Evolutionary conservation across 2,113 vertebrate genomes (phyloP).

Genomic region (Syngnathoides biaculeatus): DNA sequence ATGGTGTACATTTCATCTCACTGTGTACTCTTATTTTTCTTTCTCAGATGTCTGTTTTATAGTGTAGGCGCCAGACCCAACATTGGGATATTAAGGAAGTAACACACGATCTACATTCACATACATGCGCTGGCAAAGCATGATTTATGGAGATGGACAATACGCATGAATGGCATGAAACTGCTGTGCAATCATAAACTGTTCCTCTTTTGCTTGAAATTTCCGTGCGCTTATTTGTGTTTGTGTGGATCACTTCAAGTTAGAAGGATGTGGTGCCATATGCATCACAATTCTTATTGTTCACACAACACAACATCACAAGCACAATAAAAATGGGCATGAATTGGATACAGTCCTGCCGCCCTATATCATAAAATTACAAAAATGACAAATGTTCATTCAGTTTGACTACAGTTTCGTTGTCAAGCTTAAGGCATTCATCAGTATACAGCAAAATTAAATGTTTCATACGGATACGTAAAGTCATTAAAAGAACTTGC

Average conservation of each 20-base stretch:
- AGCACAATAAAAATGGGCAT: not conserved
- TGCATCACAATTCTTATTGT: not conserved
- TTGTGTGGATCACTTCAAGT: not conserved
- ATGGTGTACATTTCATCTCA: too few species aligned
- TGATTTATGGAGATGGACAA: conserved; percentile 10
- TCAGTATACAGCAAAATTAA: too few species aligned
- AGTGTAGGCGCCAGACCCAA: not conserved
- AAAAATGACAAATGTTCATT: not conserved
- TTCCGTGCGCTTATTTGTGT: not conserved
- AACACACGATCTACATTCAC: not conserved
- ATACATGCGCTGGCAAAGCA: not conserved
- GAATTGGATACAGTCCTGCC: not conserved
- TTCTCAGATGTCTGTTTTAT: not conserved
- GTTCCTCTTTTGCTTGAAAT: conserved; percentile 29
- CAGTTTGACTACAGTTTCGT: not conserved
- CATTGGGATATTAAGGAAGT: not conserved
- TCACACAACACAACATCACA: not conserved
- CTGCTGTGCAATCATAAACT: conserved; percentile 1
- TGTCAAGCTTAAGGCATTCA: too few species aligned
- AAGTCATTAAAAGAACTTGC: too few species aligned
- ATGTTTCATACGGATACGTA: too few species aligned
- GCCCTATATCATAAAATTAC: not conserved
- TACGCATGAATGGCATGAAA: conserved; percentile 8
- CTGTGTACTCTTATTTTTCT: too few species aligned
- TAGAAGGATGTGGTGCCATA: not conserved